These are phyloP conservation scores for Trichogramma evanescens DNA, from an alignment of 2,888 invertebrate genomes.

Conservation along the genomic window DNA sequence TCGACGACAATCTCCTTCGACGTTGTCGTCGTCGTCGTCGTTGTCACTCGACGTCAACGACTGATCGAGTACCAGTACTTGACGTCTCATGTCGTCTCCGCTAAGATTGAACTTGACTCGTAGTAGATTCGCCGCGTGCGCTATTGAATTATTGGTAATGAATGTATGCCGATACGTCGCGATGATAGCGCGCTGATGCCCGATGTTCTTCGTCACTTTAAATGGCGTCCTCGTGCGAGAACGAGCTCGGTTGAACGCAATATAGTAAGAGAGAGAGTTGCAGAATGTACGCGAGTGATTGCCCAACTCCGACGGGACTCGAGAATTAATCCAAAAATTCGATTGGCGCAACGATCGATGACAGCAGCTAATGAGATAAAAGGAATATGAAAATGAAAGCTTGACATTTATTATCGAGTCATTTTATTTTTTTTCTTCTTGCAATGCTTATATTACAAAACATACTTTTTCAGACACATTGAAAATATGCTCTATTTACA, in stretches of 20 bases:
- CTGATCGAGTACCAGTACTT: neutral
- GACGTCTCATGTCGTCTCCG: conserved; percentile 2
- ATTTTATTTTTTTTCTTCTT: conserved; percentile 44
- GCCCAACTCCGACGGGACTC: too few species aligned
- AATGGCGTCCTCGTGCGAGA: too few species aligned
- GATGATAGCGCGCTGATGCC: too few species aligned
- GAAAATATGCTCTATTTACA: conserved; percentile 48
- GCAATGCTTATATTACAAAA: conserved; percentile 48
- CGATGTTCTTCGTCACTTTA: too few species aligned
- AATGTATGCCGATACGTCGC: too few species aligned
- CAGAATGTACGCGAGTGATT: too few species aligned
- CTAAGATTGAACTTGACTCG: neutral
- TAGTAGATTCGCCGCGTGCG: neutral
- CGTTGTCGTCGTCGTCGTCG: neutral
- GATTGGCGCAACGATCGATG: too few species aligned
- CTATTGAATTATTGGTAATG: too few species aligned
- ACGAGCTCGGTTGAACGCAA: too few species aligned
- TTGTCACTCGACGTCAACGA: too few species aligned
- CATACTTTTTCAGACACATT: conserved; percentile 48
- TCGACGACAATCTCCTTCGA: neutral
- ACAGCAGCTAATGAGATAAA: neutral
- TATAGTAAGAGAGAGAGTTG: too few species aligned
- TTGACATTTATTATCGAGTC: conserved; percentile 29
- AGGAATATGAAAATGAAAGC: conserved; percentile 13
- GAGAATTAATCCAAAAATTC: too few species aligned